Percentiles rank a stretch among this genome's conserved stretches.
Evolutionary conservation across 2,888 invertebrate species (phyloP).

Genomic region (Nomada goodeniana): DNA sequence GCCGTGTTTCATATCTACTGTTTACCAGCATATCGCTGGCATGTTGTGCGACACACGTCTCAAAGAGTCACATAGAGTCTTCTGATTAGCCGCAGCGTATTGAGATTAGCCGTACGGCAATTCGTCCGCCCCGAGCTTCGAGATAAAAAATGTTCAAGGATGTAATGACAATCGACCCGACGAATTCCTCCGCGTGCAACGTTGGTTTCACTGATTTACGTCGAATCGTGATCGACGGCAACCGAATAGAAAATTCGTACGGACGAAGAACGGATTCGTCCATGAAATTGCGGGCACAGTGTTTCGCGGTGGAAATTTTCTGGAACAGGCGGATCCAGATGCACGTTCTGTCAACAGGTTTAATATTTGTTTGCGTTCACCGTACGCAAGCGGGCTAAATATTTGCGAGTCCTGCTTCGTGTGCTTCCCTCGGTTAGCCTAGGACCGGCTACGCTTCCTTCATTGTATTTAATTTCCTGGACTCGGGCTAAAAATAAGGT

Average conservation of each 20-base stretch:
- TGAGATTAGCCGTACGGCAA: slow-evolving; percentile 59
- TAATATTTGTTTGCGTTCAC: slow-evolving; percentile 28
- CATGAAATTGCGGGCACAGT: neutral
- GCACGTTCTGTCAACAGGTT: slow-evolving; percentile 17
- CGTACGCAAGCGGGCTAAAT: slow-evolving; percentile 34
- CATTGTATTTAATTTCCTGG: slow-evolving; percentile 25
- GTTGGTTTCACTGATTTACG: neutral
- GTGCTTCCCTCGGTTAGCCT: slow-evolving; percentile 14
- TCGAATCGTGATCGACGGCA: neutral
- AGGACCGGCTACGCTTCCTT: slow-evolving; percentile 12
- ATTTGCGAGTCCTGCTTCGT: slow-evolving; percentile 29
- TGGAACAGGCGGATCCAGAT: neutral
- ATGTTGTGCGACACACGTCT: slow-evolving; percentile 39
- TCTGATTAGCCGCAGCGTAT: slow-evolving; percentile 49
- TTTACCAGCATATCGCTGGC: slow-evolving; percentile 32
- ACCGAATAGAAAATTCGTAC: too few relatives aligned
- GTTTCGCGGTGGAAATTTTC: slow-evolving; percentile 2
- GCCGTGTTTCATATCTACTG: slow-evolving; percentile 27
- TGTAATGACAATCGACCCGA: slow-evolving; percentile 5
- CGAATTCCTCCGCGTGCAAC: neutral
- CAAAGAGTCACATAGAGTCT: slow-evolving; percentile 32
- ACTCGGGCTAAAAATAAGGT: neutral
- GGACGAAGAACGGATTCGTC: neutral
- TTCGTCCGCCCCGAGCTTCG: slow-evolving; percentile 34
- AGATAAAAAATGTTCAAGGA: slow-evolving; percentile 41